Conservation (phyloP, 2,113 vertebrate genomes). For the Megaptera novaeangliae region DNA sequence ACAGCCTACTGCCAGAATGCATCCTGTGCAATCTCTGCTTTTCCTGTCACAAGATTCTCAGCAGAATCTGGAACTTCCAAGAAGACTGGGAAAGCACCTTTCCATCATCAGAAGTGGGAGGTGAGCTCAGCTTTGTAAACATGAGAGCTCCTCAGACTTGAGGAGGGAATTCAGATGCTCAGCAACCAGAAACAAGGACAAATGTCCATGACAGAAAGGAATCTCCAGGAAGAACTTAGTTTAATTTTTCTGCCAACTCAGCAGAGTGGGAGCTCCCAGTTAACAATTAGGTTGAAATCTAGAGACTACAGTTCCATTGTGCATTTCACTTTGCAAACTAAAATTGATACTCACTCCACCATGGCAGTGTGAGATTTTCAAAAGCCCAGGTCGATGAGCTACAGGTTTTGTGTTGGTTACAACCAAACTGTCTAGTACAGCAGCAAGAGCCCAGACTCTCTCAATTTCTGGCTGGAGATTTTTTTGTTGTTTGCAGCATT, state of each 20-base stretch:
- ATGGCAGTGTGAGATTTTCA: not conserved
- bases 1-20: too few species aligned
- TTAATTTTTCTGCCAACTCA: not conserved
- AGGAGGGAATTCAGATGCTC: not conserved
- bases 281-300: not conserved
- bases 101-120: not conserved
- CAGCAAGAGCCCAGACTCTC: not conserved
- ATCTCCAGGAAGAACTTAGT: not conserved
- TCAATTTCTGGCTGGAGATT: rapidly evolving
- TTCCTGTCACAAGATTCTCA: not conserved
- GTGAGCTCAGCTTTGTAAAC: not conserved
- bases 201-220: not conserved
- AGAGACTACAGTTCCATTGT: not conserved
- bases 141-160: not conserved
- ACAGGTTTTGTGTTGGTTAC: not conserved
- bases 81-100: not conserved
- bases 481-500: not conserved
- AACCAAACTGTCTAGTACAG: not conserved
- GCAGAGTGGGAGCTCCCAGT: not conserved
- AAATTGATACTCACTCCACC: not conserved
- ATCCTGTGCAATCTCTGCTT: not conserved
- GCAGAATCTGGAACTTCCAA: not conserved
- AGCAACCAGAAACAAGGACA: not conserved
- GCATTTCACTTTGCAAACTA: not conserved
- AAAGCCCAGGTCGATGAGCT: not conserved